Evolutionary conservation across 1,140 invertebrate species (phyloP).

Genomic region (Elymnias hypermnestra): DNA sequence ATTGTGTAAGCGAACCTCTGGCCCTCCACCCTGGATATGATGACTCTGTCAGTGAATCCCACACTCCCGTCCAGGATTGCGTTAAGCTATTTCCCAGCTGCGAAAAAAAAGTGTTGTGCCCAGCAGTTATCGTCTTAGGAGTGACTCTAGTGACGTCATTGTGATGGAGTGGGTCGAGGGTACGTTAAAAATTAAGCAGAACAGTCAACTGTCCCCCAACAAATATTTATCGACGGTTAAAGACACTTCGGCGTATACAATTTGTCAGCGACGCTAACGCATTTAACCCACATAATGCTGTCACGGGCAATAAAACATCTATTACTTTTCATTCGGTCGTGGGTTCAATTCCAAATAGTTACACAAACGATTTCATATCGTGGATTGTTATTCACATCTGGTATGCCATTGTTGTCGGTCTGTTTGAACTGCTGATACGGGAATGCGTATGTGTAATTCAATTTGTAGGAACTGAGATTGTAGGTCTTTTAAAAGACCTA

Average conservation of each 20-base stretch:
- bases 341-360: constrained; percentile 6
- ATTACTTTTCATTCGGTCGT: constrained; percentile 1
- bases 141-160: too few relatives aligned
- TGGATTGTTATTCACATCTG: constrained; percentile 2
- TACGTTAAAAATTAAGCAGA: too few relatives aligned
- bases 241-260: neutral
- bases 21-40: too few relatives aligned
- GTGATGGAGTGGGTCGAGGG: too few relatives aligned
- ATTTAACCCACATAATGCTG: constrained; percentile 2
- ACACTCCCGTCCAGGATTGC: too few relatives aligned
- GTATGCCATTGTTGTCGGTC: neutral
- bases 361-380: constrained; percentile 6
- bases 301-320: constrained; percentile 4
- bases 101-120: too few relatives aligned
- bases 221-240: too few relatives aligned
- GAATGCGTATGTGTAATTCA: neutral
- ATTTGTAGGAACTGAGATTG: neutral
- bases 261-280: neutral
- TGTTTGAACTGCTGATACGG: constrained; percentile 1
- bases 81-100: too few relatives aligned
- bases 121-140: too few relatives aligned
- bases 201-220: too few relatives aligned
- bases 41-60: too few relatives aligned
- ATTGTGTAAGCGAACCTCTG: too few relatives aligned
- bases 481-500: neutral